Conservation (phyloP, 2,888 invertebrate genomes). For the Electrophaes corylata region DNA sequence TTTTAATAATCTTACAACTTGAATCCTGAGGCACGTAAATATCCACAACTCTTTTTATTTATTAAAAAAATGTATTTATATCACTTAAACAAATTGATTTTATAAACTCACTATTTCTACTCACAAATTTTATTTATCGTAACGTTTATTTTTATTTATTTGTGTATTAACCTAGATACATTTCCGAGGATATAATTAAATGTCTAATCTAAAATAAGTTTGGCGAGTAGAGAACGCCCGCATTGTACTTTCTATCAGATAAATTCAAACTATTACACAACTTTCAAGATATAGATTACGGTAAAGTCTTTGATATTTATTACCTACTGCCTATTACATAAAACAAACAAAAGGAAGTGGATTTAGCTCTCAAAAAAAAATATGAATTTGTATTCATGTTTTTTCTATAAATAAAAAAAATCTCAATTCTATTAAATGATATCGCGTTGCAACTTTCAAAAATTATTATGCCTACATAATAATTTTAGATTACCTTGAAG, state of each 20-base stretch:
- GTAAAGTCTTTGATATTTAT: slow-evolving; percentile 51
- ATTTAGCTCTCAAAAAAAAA: background rate
- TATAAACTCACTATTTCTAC: too few species aligned
- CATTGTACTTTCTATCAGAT: slow-evolving; percentile 78
- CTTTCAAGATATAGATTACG: slow-evolving; percentile 56
- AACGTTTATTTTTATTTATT: too few species aligned
- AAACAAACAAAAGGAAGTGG: slow-evolving; percentile 34
- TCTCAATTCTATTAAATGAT: background rate
- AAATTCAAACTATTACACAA: slow-evolving; percentile 63
- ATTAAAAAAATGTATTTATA: too few species aligned
- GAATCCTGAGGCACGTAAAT: too few species aligned
- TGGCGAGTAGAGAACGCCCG: slow-evolving; percentile 45
- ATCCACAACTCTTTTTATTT: too few species aligned
- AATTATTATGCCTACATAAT: background rate
- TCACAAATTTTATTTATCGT: too few species aligned
- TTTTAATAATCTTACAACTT: too few species aligned
- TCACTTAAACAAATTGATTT: too few species aligned
- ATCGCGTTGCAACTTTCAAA: background rate
- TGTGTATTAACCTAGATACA: background rate
- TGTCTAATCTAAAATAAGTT: slow-evolving; percentile 51
- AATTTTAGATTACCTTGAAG: too few species aligned
- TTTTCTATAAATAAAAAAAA: too few species aligned
- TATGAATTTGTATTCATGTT: too few species aligned
- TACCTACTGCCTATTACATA: slow-evolving; percentile 46
- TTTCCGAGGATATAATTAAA: slow-evolving; percentile 2